Conservation (phyloP, 2,113 vertebrate genomes). For the Sebastes fasciatus region DNA sequence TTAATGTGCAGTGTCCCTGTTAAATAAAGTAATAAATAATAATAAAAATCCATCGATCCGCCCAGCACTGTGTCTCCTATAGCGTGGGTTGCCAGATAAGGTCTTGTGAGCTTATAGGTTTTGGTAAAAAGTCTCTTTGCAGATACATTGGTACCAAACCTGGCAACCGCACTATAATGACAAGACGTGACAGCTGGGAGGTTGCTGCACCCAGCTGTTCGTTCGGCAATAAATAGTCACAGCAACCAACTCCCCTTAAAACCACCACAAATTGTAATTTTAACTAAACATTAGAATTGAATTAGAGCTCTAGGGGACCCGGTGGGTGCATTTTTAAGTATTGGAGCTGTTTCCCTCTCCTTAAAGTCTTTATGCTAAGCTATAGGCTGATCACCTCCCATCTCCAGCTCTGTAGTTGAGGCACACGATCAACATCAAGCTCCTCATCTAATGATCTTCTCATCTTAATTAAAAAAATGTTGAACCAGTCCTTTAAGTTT, state of each 20-base stretch:
- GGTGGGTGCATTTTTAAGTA: background rate
- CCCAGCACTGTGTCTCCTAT: background rate
- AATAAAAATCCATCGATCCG: background rate
- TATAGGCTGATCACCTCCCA: background rate
- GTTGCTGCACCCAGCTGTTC: background rate
- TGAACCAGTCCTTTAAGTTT: background rate
- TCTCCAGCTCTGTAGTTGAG: background rate
- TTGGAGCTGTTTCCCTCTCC: background rate
- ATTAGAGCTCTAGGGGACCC: background rate
- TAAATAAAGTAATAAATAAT: background rate
- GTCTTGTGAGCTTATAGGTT: background rate
- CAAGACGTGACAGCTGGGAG: too few species aligned
- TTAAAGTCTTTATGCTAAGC: conserved; percentile 1
- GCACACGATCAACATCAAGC: too few species aligned
- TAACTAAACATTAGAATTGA: background rate
- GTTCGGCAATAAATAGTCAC: background rate
- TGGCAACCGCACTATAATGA: background rate
- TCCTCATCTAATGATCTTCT: background rate
- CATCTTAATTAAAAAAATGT: background rate
- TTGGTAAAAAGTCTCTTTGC: background rate
- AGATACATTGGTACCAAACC: background rate
- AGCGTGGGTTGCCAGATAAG: background rate
- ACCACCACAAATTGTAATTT: background rate
- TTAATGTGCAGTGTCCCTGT: background rate
- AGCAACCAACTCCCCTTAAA: background rate